Evolutionary conservation across 2,797 vertebrate genomes (phyloP).

Genomic region (Sphenodon punctatus): DNA sequence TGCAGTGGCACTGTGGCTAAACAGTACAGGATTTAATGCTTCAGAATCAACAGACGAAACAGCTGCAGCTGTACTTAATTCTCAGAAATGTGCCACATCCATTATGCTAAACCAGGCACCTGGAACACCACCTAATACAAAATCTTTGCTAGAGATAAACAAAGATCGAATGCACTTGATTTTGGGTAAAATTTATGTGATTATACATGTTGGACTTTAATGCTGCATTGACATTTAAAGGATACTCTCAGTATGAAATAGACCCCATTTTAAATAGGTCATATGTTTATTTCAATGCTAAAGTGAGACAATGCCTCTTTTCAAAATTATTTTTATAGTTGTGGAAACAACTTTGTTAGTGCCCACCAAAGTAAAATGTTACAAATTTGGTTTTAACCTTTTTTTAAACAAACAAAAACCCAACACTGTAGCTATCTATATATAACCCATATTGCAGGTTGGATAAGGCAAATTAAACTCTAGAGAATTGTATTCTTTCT

Average conservation of each 20-base stretch:
- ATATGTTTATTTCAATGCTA: not conserved
- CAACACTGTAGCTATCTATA: not conserved
- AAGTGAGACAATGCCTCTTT: not conserved
- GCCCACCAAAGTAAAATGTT: not conserved
- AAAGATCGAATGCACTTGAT: constrained; percentile 96
- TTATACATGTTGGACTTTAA: not conserved
- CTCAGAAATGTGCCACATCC: constrained; percentile 72
- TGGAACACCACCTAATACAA: constrained; percentile 71
- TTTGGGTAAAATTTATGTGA: constrained; percentile 81
- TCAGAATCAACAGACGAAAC: constrained; percentile 78
- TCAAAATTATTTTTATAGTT: not conserved
- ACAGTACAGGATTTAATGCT: constrained; percentile 87
- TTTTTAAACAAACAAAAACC: not conserved
- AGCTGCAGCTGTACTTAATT: constrained; percentile 57
- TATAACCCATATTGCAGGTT: not conserved
- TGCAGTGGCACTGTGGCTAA: constrained; percentile 93
- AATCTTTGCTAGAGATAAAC: constrained; percentile 86
- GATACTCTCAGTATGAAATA: not conserved
- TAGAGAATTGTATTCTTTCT: not conserved
- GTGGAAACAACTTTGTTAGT: not conserved
- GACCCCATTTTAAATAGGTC: not conserved
- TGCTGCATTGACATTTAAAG: not conserved
- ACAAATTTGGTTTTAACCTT: not conserved
- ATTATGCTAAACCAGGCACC: constrained; percentile 75
- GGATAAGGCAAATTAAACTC: not conserved